A percentile compares a stretch with the other conserved stretches of the same genome.
phyloP scores from a whole-genome alignment of 2,888 invertebrate genomes.

The Ophion slaviceki region DNA sequence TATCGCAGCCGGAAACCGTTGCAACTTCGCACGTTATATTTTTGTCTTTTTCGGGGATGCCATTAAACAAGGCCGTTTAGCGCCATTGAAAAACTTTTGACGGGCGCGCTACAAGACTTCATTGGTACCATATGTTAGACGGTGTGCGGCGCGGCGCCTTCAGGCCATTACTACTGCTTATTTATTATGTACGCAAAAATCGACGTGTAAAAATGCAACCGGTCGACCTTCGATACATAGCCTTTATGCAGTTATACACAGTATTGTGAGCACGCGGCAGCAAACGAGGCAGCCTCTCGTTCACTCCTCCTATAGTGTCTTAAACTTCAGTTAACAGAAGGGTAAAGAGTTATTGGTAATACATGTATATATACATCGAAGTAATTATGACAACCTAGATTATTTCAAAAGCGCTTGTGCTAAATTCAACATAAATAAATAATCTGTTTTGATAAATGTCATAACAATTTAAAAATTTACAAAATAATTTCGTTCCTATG shows the following conservation, averaged over 20 bases:
- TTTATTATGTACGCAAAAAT: slow-evolving; percentile 75
- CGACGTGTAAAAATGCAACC: slow-evolving; percentile 76
- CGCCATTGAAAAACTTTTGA: slow-evolving; percentile 69
- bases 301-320: slow-evolving; percentile 24
- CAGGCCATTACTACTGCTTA: slow-evolving; percentile 64
- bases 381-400: slow-evolving; percentile 5
- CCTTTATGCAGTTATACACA: slow-evolving; percentile 61
- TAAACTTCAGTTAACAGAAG: slow-evolving; percentile 23
- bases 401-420: not conserved
- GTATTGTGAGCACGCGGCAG: slow-evolving; percentile 42
- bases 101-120: slow-evolving; percentile 63
- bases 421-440: not conserved
- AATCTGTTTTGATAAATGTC: not conserved
- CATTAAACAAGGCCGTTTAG: slow-evolving; percentile 56
- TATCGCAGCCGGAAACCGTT: not conserved
- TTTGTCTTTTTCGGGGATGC: slow-evolving; percentile 59
- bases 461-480: not conserved
- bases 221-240: slow-evolving; percentile 80
- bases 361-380: not conserved
- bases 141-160: slow-evolving; percentile 18
- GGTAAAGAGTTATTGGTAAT: slow-evolving; percentile 8
- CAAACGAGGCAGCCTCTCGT: slow-evolving; percentile 51
- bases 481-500: not conserved
- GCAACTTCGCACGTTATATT: not conserved
- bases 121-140: slow-evolving; percentile 75